These are phyloP conservation scores for Plutomurus gul DNA, from an alignment of 1,140 invertebrate genomes.

Conservation along the genomic window DNA sequence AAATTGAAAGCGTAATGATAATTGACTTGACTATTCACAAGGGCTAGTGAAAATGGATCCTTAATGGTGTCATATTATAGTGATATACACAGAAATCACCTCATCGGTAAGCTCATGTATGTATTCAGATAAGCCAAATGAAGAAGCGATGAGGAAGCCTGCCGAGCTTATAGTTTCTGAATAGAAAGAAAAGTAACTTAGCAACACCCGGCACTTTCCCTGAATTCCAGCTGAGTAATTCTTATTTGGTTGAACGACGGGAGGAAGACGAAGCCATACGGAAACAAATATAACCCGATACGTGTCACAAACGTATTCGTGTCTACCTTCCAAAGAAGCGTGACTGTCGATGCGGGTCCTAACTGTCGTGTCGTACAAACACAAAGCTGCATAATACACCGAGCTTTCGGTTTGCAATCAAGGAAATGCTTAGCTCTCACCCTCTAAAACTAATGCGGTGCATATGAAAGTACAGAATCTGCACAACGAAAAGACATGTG, in stretches of 20 bases:
- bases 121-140: neutral
- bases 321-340: too few relatives aligned
- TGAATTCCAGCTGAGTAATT: constrained; percentile 37
- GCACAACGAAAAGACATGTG: neutral
- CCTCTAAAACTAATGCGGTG: neutral
- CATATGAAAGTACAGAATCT: too few relatives aligned
- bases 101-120: neutral
- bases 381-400: neutral
- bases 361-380: neutral
- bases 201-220: constrained; percentile 28
- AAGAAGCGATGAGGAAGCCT: neutral
- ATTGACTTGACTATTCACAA: neutral
- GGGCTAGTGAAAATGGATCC: neutral
- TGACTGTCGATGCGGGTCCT: too few relatives aligned
- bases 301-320: too few relatives aligned
- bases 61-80: neutral
- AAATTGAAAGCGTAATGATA: constrained; percentile 11
- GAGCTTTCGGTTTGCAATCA: neutral
- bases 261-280: too few relatives aligned
- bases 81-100: neutral
- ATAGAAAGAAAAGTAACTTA: neutral
- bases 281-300: neutral
- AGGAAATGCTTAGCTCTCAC: neutral
- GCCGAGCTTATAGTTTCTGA: neutral
- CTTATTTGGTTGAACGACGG: constrained; percentile 1